A percentile compares a stretch with the other conserved stretches of the same genome.
These are phyloP conservation scores for Rhynchomys soricoides DNA, from an alignment of 2,113 vertebrate species.

Conservation along the genomic window DNA sequence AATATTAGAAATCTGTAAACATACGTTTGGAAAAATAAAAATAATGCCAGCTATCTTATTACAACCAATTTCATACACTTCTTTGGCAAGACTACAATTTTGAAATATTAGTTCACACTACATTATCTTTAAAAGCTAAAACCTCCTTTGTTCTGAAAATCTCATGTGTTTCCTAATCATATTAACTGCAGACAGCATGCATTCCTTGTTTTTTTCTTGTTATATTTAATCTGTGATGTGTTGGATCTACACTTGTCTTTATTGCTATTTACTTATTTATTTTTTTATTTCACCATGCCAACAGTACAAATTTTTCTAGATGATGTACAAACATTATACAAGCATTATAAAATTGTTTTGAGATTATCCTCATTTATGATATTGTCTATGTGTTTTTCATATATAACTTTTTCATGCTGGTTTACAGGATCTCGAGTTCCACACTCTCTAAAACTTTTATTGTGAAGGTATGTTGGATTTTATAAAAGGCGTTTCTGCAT, in stretches of 20 bases:
- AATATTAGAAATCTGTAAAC: neutral
- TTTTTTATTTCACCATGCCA: neutral
- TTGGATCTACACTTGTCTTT: neutral
- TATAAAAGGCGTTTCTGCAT: neutral
- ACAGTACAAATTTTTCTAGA: neutral
- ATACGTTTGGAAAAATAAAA: neutral
- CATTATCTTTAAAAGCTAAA: neutral
- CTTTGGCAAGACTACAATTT: neutral
- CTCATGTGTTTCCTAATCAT: neutral
- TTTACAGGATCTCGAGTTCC: neutral
- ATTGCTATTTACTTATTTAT: neutral
- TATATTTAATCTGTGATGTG: neutral
- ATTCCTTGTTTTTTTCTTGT: neutral
- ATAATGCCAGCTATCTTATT: neutral
- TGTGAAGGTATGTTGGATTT: neutral
- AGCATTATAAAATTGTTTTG: neutral
- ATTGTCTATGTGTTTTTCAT: neutral
- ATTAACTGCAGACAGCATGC: neutral
- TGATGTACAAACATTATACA: neutral
- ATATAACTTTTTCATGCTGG: neutral
- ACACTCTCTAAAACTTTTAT: neutral
- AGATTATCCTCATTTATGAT: neutral
- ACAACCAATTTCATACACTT: neutral
- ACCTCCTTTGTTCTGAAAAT: neutral
- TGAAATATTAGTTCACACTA: neutral